A percentile compares a stretch with the other conserved stretches of the same genome.
Evolutionary conservation across 2,797 vertebrate genomes (phyloP).

Genomic region (Tarsius wallacei): DNA sequence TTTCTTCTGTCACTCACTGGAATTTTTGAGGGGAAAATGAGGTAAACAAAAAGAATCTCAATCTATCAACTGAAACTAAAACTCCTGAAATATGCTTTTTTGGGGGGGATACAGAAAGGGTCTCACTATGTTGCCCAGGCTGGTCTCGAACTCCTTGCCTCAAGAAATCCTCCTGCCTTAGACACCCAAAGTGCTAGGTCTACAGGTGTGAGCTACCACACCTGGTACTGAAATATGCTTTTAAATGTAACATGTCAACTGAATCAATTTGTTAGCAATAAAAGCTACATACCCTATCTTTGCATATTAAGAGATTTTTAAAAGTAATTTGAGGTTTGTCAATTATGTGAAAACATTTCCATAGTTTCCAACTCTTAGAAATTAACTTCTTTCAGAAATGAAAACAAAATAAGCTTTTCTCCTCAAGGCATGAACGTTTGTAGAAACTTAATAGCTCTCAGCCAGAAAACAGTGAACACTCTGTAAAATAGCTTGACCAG

Average conservation of each 20-base stretch:
- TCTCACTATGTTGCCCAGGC: too few species aligned
- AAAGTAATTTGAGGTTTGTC: not conserved
- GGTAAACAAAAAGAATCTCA: not conserved
- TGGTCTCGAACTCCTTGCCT: too few species aligned
- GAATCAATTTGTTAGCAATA: not conserved
- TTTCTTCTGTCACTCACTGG: not conserved
- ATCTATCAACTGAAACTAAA: not conserved
- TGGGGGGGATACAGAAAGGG: too few species aligned
- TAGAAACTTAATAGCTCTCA: not conserved
- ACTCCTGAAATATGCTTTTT: not conserved
- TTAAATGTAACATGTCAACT: not conserved
- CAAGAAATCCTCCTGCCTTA: too few species aligned
- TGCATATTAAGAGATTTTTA: not conserved
- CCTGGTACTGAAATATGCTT: not conserved
- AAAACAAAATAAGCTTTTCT: conserved; percentile 15
- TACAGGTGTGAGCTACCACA: too few species aligned
- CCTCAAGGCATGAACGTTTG: not conserved
- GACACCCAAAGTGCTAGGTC: too few species aligned
- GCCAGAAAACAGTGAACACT: not conserved
- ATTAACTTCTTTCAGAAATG: conserved; percentile 14
- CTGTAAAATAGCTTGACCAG: not conserved
- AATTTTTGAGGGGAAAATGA: not conserved
- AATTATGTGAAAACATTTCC: conserved; percentile 27
- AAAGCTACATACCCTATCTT: not conserved
- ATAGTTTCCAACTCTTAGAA: not conserved